phyloP scores from a whole-genome alignment of 2,888 invertebrate genomes.

The Xestia rhomboidea region DNA sequence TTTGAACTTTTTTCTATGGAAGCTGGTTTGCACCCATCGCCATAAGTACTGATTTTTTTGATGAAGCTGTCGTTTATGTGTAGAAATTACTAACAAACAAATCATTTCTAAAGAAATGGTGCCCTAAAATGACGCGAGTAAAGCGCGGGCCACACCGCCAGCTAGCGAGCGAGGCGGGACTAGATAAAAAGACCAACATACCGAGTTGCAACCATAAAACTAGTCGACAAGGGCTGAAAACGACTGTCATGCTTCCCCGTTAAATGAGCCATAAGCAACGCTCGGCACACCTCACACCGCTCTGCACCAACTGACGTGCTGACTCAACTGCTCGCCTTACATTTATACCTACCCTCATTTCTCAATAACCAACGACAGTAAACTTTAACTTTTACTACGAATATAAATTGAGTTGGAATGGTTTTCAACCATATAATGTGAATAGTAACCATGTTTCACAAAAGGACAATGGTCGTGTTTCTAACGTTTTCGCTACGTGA shows the following conservation, averaged over 20 bases:
- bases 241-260: not conserved
- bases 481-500: conserved; percentile 37
- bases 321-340: not conserved
- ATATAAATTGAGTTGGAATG: conserved; percentile 45
- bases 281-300: not conserved
- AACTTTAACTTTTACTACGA: conserved; percentile 34
- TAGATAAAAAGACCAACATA: not conserved
- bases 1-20: not conserved
- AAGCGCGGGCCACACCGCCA: too few species aligned
- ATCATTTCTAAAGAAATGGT: not conserved
- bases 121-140: not conserved
- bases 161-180: too few species aligned
- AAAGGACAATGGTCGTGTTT: conserved; percentile 31
- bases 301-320: not conserved
- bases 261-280: conserved; percentile 20
- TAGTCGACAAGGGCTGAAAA: not conserved
- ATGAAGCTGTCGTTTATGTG: not conserved
- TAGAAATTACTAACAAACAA: not conserved
- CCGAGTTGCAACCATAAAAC: not conserved
- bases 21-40: not conserved
- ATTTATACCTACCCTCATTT: conserved; percentile 13
- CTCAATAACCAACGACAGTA: conserved; percentile 33
- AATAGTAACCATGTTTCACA: conserved; percentile 39
- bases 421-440: conserved; percentile 11
- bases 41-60: not conserved